Evolutionary conservation across 2,797 vertebrate genomes (phyloP).

Genomic region (Hypotaenidia philippensis): DNA sequence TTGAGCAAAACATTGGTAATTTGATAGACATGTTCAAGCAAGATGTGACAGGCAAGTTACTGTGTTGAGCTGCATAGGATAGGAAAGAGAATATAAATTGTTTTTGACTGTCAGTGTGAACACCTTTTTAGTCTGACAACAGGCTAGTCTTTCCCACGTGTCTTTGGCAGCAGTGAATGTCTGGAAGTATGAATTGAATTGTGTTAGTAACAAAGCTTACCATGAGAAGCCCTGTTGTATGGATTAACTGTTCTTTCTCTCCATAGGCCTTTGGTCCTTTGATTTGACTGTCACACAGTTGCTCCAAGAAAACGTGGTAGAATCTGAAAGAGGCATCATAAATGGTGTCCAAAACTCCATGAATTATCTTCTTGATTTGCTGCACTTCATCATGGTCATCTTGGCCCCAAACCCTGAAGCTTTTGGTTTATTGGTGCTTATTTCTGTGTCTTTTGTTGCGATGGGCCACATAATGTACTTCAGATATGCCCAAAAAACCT

Average conservation of each 20-base stretch:
- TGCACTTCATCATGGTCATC: slow-evolving; percentile 99
- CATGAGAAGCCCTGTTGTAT: background rate
- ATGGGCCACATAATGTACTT: slow-evolving; percentile 98
- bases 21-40: background rate
- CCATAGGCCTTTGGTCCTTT: slow-evolving; percentile 96
- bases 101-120: background rate
- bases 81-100: background rate
- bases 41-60: background rate
- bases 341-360: slow-evolving; percentile 99
- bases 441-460: slow-evolving; percentile 96
- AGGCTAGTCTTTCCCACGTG: accelerated
- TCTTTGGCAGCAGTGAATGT: background rate
- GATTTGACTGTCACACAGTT: slow-evolving; percentile 98
- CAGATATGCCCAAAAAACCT: slow-evolving; percentile 91
- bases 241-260: slow-evolving; percentile 7
- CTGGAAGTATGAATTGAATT: background rate
- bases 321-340: slow-evolving; percentile 96
- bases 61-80: background rate
- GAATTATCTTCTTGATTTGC: slow-evolving; percentile 98
- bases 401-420: slow-evolving; percentile 96
- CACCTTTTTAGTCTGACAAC: background rate
- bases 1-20: background rate
- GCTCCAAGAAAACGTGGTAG: slow-evolving; percentile 96
- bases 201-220: background rate
- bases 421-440: slow-evolving; percentile 95